These are phyloP conservation scores for Polyodon spathula DNA, from an alignment of 2,113 vertebrate genomes.

Conservation along the genomic window DNA sequence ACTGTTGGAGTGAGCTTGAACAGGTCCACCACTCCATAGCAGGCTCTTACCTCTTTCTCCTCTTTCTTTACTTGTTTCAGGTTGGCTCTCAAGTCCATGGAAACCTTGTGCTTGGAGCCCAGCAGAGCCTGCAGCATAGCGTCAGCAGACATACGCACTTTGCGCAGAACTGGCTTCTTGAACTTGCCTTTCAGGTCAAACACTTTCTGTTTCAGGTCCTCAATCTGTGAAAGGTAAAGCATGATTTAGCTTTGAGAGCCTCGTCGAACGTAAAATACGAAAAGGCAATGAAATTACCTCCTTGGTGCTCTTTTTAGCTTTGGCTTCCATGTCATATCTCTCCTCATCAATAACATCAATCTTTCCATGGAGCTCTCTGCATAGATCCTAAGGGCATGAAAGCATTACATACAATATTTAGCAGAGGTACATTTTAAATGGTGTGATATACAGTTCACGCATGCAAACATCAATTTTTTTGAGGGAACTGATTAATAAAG, in stretches of 20 bases:
- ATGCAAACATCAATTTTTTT: too few species aligned
- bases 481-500: too few species aligned
- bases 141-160: constrained; percentile 89
- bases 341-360: constrained; percentile 84
- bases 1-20: too few species aligned
- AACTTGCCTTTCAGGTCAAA: constrained; percentile 83
- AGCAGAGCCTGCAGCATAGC: constrained; percentile 87
- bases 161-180: constrained; percentile 78
- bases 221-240: constrained; percentile 52
- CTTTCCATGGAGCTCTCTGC: constrained; percentile 73
- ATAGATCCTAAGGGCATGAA: constrained; percentile 58
- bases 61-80: constrained; percentile 97
- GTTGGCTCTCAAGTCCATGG: constrained; percentile 88
- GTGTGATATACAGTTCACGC: background rate
- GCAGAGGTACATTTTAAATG: background rate
- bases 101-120: constrained; percentile 93
- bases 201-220: constrained; percentile 82
- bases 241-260: background rate
- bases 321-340: constrained; percentile 76
- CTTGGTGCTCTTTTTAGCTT: constrained; percentile 72
- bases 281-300: constrained; percentile 57
- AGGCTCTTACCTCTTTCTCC: constrained; percentile 70
- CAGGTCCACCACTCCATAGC: background rate
- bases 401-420: background rate
- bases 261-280: background rate